phyloP scores from a whole-genome alignment of 1,140 invertebrate genomes.

The Magallana gigas region DNA sequence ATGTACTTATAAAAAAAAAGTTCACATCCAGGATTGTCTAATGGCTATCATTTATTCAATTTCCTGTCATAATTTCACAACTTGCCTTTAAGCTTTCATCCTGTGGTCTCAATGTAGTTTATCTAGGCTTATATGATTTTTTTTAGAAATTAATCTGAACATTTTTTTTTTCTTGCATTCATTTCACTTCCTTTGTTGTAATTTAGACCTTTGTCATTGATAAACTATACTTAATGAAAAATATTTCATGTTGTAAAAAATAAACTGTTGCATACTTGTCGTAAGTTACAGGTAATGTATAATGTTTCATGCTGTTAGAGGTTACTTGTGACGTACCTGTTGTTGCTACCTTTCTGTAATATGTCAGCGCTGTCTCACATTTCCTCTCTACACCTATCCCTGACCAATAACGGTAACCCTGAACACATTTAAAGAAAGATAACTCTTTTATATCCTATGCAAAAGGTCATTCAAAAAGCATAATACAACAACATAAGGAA shows the following conservation, averaged over 20 bases:
- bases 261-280: too few relatives aligned
- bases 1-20: background rate
- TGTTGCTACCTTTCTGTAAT: slow-evolving; percentile 92
- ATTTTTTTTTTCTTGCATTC: too few relatives aligned
- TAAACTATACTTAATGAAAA: too few relatives aligned
- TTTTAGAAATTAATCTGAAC: too few relatives aligned
- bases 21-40: background rate
- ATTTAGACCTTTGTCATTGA: too few relatives aligned
- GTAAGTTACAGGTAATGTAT: too few relatives aligned
- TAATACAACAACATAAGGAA: background rate
- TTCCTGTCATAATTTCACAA: slow-evolving; percentile 6
- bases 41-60: background rate
- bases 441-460: background rate
- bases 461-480: background rate
- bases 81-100: background rate
- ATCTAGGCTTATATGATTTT: background rate
- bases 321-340: slow-evolving; percentile 64
- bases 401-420: slow-evolving; percentile 88
- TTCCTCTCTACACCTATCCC: slow-evolving; percentile 91
- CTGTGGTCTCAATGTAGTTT: background rate
- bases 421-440: slow-evolving; percentile 52
- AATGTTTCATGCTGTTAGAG: too few relatives aligned
- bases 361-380: slow-evolving; percentile 92
- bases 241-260: too few relatives aligned
- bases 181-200: too few relatives aligned